Evolutionary conservation across 2,797 vertebrate species (phyloP).

Genomic region (Pempheris klunzingeri): DNA sequence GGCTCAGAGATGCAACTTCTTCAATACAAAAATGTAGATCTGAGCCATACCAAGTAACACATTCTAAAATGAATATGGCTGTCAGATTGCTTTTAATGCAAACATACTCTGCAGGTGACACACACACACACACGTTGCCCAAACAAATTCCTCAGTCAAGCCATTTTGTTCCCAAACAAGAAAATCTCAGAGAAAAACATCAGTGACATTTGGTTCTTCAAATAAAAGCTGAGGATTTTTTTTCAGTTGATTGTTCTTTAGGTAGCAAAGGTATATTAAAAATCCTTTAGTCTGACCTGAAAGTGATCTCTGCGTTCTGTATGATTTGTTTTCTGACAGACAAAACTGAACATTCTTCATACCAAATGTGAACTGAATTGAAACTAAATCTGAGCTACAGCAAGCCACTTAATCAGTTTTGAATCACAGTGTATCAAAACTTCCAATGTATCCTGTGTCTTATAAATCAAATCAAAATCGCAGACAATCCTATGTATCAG

Average conservation of each 20-base stretch:
- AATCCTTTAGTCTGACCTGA: neutral
- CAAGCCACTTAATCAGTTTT: neutral
- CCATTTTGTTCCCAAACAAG: neutral
- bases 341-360: constrained; percentile 3
- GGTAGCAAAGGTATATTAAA: neutral
- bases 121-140: neutral
- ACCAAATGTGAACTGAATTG: neutral
- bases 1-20: neutral
- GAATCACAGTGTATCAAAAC: neutral
- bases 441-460: neutral
- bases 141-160: neutral
- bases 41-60: neutral
- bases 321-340: neutral
- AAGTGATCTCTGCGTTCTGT: neutral
- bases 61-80: neutral
- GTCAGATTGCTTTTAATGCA: neutral
- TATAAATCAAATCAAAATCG: too few species aligned
- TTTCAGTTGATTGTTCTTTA: neutral
- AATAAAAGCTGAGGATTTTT: neutral
- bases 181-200: constrained; percentile 10
- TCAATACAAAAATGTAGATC: neutral
- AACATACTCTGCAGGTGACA: neutral
- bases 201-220: constrained; percentile 4
- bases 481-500: too few species aligned
- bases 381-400: neutral